phyloP scores from a whole-genome alignment of 2,113 vertebrate genomes.

The Sporophila hypoxantha region DNA sequence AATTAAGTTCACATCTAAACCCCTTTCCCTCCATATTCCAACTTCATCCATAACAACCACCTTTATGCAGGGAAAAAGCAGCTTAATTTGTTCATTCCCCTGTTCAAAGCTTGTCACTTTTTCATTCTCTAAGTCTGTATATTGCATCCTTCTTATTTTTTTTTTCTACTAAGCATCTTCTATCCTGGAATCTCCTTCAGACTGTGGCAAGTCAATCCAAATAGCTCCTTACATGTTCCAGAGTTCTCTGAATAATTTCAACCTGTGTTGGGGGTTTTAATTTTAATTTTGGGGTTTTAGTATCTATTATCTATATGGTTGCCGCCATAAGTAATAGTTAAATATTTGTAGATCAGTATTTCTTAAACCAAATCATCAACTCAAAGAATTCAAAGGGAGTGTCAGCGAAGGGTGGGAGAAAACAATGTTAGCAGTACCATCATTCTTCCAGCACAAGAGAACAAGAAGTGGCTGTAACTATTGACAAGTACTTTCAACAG shows the following conservation, averaged over 20 bases:
- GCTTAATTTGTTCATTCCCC: neutral
- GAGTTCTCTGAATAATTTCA: neutral
- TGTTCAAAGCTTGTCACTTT: neutral
- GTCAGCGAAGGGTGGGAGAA: neutral
- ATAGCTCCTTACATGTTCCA: neutral
- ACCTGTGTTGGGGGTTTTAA: neutral
- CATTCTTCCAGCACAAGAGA: neutral
- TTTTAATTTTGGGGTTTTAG: neutral
- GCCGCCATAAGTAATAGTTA: neutral
- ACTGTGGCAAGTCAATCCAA: neutral
- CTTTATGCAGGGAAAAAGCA: neutral
- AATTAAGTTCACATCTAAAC: neutral
- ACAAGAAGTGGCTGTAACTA: neutral
- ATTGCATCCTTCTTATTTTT: neutral
- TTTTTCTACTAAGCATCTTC: neutral
- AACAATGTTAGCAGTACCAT: neutral
- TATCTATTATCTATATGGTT: neutral
- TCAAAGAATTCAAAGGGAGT: neutral
- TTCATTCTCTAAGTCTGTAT: neutral
- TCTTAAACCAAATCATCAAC: neutral
- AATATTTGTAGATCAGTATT: neutral
- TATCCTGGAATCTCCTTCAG: neutral
- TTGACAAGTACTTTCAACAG: neutral
- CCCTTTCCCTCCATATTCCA: neutral
- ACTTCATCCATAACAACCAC: neutral